phyloP scores from a whole-genome alignment of 2,888 invertebrate species.

The Scaptomyza flava region DNA sequence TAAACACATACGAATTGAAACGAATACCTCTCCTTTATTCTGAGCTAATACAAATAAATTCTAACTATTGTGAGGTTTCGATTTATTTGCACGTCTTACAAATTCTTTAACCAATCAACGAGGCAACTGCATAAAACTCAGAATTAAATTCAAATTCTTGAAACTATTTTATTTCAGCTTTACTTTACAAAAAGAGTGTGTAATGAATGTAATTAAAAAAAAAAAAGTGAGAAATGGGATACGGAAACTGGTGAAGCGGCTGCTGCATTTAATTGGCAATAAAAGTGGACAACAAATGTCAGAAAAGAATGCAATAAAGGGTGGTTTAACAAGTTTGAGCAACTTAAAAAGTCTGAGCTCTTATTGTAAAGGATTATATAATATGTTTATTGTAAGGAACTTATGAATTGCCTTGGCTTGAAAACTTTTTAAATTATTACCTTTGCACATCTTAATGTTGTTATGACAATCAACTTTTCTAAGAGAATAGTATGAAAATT shows the following conservation, averaged over 20 bases:
- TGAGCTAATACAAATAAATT: too few species aligned
- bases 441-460: too few species aligned
- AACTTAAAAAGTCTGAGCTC: background rate
- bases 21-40: too few species aligned
- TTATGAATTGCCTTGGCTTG: too few species aligned
- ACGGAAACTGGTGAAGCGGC: slow-evolving; percentile 34
- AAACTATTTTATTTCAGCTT: slow-evolving; percentile 12
- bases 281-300: slow-evolving; percentile 66
- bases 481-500: too few species aligned
- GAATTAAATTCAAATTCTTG: slow-evolving; percentile 14
- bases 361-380: background rate
- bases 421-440: too few species aligned
- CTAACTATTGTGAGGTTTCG: too few species aligned
- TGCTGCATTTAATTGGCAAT: slow-evolving; percentile 74
- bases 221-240: slow-evolving; percentile 16
- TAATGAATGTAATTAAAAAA: slow-evolving; percentile 50
- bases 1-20: too few species aligned
- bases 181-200: slow-evolving; percentile 20
- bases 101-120: too few species aligned
- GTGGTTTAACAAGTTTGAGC: background rate
- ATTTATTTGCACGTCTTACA: too few species aligned
- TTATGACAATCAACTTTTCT: too few species aligned
- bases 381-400: too few species aligned
- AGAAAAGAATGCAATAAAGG: slow-evolving; percentile 15
- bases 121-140: background rate